A percentile compares a stretch with the other conserved stretches of the same genome.
phyloP scores from a whole-genome alignment of 1,140 invertebrate species.

The Drosophila subobscura region DNA sequence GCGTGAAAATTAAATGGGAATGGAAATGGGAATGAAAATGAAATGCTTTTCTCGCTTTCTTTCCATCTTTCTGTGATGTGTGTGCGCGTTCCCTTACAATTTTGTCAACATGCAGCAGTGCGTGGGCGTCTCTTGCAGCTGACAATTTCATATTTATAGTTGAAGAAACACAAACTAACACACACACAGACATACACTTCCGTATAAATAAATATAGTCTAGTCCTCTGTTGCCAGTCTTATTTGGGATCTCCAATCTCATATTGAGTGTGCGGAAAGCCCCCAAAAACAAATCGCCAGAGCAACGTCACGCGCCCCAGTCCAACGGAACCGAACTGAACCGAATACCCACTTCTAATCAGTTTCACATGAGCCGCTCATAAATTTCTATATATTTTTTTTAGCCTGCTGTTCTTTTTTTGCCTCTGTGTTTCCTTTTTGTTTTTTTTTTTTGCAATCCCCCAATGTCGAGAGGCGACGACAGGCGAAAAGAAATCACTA shows the following conservation, averaged over 20 bases:
- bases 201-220: not conserved
- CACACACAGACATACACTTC: slow-evolving; percentile 19
- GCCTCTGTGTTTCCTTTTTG: too few relatives aligned
- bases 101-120: slow-evolving; percentile 58
- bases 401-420: slow-evolving; percentile 5
- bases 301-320: slow-evolving; percentile 48
- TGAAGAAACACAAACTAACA: not conserved
- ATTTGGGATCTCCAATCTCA: slow-evolving; percentile 27
- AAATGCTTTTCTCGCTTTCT: slow-evolving; percentile 47
- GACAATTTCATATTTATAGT: slow-evolving; percentile 78
- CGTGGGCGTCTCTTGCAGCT: slow-evolving; percentile 75
- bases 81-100: slow-evolving; percentile 10
- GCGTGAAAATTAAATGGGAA: slow-evolving; percentile 58
- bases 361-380: slow-evolving; percentile 77
- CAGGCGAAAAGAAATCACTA: slow-evolving; percentile 73
- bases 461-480: slow-evolving; percentile 20
- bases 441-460: slow-evolving; percentile 39
- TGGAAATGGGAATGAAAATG: slow-evolving; percentile 36
- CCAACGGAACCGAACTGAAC: slow-evolving; percentile 30
- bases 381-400: slow-evolving; percentile 59
- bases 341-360: slow-evolving; percentile 60
- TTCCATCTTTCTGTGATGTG: not conserved
- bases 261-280: slow-evolving; percentile 32
- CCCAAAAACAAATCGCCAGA: too few relatives aligned
- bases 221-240: slow-evolving; percentile 11